Evolutionary conservation across 2,797 vertebrate species (phyloP).

Genomic region (Phoebastria nigripes): DNA sequence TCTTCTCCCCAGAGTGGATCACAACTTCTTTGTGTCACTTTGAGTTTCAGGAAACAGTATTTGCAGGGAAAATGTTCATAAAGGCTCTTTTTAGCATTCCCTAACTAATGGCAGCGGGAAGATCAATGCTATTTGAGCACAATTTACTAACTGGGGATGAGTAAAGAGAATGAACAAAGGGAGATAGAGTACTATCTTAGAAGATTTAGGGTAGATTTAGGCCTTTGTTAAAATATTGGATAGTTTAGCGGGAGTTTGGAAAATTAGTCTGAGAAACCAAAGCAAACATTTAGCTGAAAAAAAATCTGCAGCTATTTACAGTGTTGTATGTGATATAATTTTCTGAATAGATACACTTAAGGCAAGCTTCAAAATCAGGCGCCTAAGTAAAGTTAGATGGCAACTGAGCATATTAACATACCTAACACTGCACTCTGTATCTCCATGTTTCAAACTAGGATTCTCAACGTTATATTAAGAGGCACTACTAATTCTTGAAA

Average conservation of each 20-base stretch:
- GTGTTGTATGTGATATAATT: neutral
- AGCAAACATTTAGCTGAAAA: neutral
- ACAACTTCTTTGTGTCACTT: slow-evolving; percentile 59
- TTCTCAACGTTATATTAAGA: neutral
- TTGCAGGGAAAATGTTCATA: neutral
- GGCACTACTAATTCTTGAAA: neutral
- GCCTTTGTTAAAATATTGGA: neutral
- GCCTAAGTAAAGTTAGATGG: neutral
- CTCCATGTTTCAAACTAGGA: no score
- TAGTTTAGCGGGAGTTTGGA: neutral
- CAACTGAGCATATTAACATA: neutral
- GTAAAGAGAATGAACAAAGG: neutral
- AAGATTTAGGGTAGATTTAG: neutral
- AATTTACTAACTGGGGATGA: neutral
- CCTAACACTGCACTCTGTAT: no score
- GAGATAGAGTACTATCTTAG: neutral
- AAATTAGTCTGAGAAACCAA: neutral
- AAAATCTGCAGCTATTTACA: neutral
- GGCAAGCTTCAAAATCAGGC: neutral
- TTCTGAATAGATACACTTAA: neutral
- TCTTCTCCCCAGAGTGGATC: slow-evolving; percentile 53
- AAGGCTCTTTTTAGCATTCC: neutral
- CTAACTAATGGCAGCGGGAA: neutral
- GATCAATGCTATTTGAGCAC: neutral
- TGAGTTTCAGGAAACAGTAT: slow-evolving; percentile 18